Evolutionary conservation across 2,888 invertebrate genomes (phyloP), one percentile per base, ranked within the genome.

Genomic region (Diplazon laetatorius): DNA sequence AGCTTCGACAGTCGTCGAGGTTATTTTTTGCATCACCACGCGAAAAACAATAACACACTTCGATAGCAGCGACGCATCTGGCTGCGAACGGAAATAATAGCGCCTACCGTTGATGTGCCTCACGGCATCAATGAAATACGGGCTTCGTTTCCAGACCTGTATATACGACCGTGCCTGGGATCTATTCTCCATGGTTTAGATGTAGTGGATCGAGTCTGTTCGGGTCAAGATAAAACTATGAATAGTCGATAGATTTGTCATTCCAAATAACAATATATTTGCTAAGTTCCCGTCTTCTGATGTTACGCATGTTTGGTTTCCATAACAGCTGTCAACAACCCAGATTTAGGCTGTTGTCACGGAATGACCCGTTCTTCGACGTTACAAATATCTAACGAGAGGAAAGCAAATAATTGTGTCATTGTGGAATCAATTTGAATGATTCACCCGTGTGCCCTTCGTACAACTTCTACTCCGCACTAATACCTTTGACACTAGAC

Each of bases 351-450:
- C 35, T 30, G 55, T 30, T 55, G 14, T 35, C 55, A 14, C 30
- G 35, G 35, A 35, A 16, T 14, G 2, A 25, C 30, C 4, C 30
- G 52, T 55, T 16, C 12, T 0, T 10, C 6, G 14, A 14, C 16
- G 30, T 22, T 50, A 30, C 3, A 1, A 6, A 14, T 25, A 52
- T 0, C 1, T 8, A 25, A 25, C 12, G 39, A 30, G 30, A 30
- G 52, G 30, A 55, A 66, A 68, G 55, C n/a, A 55, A 68, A 68
- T 68, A 44, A 68, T 44, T 30, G 42, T 25, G 52, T 55, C 52
- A 25, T 25, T 39, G 10, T 3, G 12, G 42, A 42, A 44, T 9
- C 55, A 25, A 68, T 55, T 68, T 44, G 52, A 42, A 42, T 44
- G 55, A 44, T 68, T 8, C 18, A 55, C 68, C 55, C 42, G n/a